Percentiles rank a stretch among this genome's conserved stretches.
Evolutionary conservation across 2,113 vertebrate genomes (phyloP).

Genomic region (Geothlypis trichas): DNA sequence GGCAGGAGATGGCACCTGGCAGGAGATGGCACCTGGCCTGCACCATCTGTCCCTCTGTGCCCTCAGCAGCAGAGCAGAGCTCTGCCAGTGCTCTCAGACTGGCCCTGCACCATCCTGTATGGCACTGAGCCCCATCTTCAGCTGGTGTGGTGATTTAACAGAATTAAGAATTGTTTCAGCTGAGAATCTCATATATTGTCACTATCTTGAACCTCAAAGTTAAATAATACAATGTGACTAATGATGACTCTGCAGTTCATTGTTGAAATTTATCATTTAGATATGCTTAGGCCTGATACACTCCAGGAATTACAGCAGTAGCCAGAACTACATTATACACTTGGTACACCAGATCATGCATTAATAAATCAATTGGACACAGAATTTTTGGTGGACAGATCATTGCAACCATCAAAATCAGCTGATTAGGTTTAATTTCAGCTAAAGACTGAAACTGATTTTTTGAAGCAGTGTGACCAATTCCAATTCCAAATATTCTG

Average conservation of each 20-base stretch:
- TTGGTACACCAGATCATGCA: background rate
- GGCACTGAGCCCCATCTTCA: background rate
- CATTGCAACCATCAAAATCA: background rate
- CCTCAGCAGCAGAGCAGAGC: background rate
- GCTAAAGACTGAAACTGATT: background rate
- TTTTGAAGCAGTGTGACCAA: background rate
- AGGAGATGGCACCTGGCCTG: background rate
- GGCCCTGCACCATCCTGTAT: accelerated
- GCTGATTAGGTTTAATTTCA: background rate
- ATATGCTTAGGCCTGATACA: background rate
- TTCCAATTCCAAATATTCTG: background rate
- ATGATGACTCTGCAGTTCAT: background rate
- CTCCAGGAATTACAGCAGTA: background rate
- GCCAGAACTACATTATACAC: background rate
- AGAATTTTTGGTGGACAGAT: background rate
- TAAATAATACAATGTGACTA: background rate
- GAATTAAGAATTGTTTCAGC: background rate
- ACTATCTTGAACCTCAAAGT: background rate
- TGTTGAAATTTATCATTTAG: background rate
- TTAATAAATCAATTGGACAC: background rate
- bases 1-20: background rate
- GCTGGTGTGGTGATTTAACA: accelerated
- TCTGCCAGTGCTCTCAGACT: background rate
- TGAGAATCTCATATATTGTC: background rate
- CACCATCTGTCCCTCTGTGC: background rate